Conservation (phyloP, 2,113 vertebrate genomes). For the Ceyx melanurus region DNA sequence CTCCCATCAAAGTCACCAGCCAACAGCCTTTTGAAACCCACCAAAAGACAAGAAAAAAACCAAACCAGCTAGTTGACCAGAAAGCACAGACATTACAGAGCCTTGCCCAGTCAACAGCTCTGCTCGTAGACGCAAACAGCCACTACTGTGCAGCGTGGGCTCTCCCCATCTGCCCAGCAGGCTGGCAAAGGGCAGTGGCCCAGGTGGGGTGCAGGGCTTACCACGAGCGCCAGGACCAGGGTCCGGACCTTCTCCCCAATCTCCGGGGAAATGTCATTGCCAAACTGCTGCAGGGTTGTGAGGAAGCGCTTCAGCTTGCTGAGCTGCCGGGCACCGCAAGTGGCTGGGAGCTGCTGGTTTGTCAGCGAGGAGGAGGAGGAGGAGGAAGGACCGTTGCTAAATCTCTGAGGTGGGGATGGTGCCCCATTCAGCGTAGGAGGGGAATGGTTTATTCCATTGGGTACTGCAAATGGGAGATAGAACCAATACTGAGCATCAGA, state of each 20-base stretch:
- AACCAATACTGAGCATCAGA: fast-evolving
- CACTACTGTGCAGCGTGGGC: fast-evolving
- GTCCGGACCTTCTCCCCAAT: slow-evolving; percentile 97
- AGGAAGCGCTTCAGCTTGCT: slow-evolving; percentile 99
- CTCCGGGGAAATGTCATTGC: slow-evolving; percentile 97
- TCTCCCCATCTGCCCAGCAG: fast-evolving
- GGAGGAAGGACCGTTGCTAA: slow-evolving; percentile 94
- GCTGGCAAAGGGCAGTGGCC: neutral
- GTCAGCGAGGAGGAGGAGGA: slow-evolving; percentile 95
- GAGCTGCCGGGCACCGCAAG: slow-evolving; percentile 95
- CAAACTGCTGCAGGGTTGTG: slow-evolving; percentile 97
- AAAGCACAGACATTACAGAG: neutral
- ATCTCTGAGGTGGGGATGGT: slow-evolving; percentile 93
- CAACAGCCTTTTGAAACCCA: neutral
- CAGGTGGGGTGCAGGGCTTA: slow-evolving; percentile 46
- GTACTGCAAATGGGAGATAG: slow-evolving; percentile 78
- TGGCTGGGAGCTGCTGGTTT: slow-evolving; percentile 96
- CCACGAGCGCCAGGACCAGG: slow-evolving; percentile 93
- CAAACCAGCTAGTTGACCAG: neutral
- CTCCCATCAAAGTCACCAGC: neutral
- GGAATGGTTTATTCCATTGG: slow-evolving; percentile 96
- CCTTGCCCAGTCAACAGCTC: neutral
- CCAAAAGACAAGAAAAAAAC: neutral
- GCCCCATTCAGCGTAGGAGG: slow-evolving; percentile 93
- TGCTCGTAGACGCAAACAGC: neutral